Conservation (phyloP, 2,113 vertebrate genomes). For the Nematolebias whitei region DNA sequence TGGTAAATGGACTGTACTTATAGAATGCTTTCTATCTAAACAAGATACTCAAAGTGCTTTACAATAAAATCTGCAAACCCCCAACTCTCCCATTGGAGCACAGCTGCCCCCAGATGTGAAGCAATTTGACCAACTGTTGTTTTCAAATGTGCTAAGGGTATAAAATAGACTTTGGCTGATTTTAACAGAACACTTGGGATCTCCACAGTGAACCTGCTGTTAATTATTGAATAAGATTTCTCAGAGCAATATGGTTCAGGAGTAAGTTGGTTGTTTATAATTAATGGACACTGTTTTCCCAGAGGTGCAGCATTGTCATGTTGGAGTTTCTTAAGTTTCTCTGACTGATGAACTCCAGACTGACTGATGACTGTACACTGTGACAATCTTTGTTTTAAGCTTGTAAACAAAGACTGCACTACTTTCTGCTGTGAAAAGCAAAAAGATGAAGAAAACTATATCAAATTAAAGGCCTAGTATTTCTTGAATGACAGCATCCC, state of each 20-base stretch:
- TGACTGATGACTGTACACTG: not conserved
- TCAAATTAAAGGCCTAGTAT: too few species aligned
- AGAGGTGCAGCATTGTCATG: not conserved
- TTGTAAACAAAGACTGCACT: not conserved
- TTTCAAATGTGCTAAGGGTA: not conserved
- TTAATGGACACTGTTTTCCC: not conserved
- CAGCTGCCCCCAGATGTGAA: too few species aligned
- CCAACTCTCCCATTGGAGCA: too few species aligned
- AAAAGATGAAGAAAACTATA: too few species aligned
- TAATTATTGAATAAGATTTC: not conserved
- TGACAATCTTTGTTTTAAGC: not conserved
- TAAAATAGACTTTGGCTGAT: too few species aligned
- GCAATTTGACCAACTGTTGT: not conserved
- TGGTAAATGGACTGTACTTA: too few species aligned
- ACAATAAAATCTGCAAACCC: too few species aligned
- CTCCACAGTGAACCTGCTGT: not conserved
- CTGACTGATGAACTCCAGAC: slow-evolving; percentile 1
- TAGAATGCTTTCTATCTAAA: too few species aligned
- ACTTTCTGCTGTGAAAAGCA: not conserved
- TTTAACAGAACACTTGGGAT: not conserved
- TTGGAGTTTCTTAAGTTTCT: not conserved
- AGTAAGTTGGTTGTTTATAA: not conserved
- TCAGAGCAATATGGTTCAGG: not conserved
- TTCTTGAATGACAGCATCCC: too few species aligned
- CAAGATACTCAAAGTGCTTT: too few species aligned